These are phyloP conservation scores for Zosterops lateralis DNA, from an alignment of 2,113 vertebrate genomes.

Conservation along the genomic window DNA sequence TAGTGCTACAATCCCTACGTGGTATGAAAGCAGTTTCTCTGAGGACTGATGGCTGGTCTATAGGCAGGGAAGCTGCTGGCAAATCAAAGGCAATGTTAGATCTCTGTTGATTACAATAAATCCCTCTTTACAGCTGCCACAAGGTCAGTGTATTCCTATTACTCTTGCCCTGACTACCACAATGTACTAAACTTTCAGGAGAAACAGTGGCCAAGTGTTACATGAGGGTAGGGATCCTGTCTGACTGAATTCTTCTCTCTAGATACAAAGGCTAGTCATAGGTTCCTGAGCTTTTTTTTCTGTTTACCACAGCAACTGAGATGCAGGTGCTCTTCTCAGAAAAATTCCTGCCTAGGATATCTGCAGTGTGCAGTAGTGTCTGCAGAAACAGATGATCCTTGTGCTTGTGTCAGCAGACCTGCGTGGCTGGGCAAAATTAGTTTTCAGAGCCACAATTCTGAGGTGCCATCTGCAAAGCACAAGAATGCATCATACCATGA, in stretches of 20 bases:
- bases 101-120: not conserved
- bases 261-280: not conserved
- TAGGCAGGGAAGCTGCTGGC: not conserved
- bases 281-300: not conserved
- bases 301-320: not conserved
- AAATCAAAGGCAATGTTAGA: not conserved
- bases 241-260: not conserved
- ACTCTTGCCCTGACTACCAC: not conserved
- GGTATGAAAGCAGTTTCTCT: not conserved
- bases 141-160: not conserved
- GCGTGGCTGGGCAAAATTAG: conserved; percentile 40
- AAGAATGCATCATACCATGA: conserved; percentile 63
- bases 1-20: rapidly evolving
- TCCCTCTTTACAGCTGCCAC: not conserved
- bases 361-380: conserved; percentile 13
- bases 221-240: not conserved
- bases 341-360: conserved; percentile 42
- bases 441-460: conserved; percentile 40
- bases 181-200: not conserved
- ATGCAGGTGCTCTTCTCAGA: conserved; percentile 25
- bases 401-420: conserved; percentile 53
- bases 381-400: conserved; percentile 27
- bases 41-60: not conserved
- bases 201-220: not conserved
- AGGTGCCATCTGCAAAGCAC: conserved; percentile 55